Percentiles rank a stretch among this genome's conserved stretches.
Evolutionary conservation across 2,113 vertebrate species (phyloP).

Genomic region (Balaeniceps rex): DNA sequence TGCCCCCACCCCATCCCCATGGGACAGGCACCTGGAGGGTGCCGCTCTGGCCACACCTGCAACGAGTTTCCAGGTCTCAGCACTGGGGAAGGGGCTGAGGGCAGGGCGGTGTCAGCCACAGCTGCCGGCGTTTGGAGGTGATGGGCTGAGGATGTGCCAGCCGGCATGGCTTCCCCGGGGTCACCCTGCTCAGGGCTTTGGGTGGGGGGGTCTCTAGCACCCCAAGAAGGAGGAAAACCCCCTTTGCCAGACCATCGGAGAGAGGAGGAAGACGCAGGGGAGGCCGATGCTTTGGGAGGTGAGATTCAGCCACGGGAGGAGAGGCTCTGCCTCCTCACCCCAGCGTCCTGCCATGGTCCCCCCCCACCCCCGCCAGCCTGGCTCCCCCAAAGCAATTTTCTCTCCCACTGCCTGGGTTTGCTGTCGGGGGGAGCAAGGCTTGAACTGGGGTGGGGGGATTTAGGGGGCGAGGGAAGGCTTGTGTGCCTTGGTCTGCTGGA

Average conservation of each 20-base stretch:
- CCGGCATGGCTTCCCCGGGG: accelerated
- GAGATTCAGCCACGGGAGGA: background rate
- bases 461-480: background rate
- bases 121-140: accelerated
- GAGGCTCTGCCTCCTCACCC: background rate
- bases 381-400: background rate
- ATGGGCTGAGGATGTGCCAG: background rate
- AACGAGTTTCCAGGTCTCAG: background rate
- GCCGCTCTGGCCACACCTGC: background rate
- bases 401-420: background rate
- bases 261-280: background rate
- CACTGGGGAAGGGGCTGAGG: background rate
- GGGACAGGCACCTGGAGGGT: background rate
- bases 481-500: background rate
- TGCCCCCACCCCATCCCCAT: accelerated
- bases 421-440: background rate
- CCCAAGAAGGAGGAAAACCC: background rate
- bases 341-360: background rate
- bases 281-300: background rate
- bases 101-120: accelerated
- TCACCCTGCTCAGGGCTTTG: background rate
- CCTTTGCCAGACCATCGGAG: accelerated
- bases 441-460: background rate
- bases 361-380: too few relatives aligned
- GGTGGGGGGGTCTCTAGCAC: background rate